These are phyloP conservation scores for Sebastes vulpes DNA, from an alignment of 2,797 vertebrate genomes.

Conservation along the genomic window DNA sequence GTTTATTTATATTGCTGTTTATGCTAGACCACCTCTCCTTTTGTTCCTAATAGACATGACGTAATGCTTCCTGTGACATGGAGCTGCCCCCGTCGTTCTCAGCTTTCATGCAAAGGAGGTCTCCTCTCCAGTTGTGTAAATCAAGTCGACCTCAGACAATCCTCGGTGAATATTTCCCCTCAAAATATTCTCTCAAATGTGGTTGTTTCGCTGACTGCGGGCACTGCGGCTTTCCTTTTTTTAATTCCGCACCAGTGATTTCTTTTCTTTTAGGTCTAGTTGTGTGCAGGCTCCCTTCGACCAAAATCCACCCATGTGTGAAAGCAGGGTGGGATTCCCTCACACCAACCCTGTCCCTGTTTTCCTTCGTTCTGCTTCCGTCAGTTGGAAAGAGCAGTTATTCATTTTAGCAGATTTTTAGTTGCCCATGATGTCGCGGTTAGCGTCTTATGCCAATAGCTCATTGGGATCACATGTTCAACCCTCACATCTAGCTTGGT, in stretches of 20 bases:
- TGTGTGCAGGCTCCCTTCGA: conserved; percentile 2
- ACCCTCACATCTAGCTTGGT: background rate
- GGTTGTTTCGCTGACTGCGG: conserved; percentile 33
- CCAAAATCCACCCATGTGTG: conserved; percentile 32
- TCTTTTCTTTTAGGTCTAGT: background rate
- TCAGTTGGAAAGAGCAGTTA: background rate
- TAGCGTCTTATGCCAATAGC: conserved; percentile 5
- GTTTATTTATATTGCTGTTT: conserved; percentile 46
- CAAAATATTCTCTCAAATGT: conserved; percentile 29
- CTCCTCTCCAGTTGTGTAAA: conserved; percentile 34
- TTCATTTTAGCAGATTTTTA: conserved; percentile 13
- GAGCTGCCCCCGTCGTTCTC: conserved; percentile 5
- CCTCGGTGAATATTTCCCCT: conserved; percentile 12
- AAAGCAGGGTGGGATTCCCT: conserved; percentile 51
- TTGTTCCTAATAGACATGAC: conserved; percentile 55
- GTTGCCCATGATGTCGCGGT: conserved; percentile 27
- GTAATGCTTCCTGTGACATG: conserved; percentile 51
- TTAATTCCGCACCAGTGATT: background rate
- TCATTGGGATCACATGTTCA: conserved; percentile 27
- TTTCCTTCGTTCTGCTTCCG: conserved; percentile 6
- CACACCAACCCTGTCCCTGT: background rate
- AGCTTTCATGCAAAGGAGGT: conserved; percentile 32
- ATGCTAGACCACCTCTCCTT: conserved; percentile 22
- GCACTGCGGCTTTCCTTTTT: conserved; percentile 23
- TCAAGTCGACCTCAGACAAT: conserved; percentile 49